phyloP scores from a whole-genome alignment of 2,888 invertebrate species.

The Lagria hirta region DNA sequence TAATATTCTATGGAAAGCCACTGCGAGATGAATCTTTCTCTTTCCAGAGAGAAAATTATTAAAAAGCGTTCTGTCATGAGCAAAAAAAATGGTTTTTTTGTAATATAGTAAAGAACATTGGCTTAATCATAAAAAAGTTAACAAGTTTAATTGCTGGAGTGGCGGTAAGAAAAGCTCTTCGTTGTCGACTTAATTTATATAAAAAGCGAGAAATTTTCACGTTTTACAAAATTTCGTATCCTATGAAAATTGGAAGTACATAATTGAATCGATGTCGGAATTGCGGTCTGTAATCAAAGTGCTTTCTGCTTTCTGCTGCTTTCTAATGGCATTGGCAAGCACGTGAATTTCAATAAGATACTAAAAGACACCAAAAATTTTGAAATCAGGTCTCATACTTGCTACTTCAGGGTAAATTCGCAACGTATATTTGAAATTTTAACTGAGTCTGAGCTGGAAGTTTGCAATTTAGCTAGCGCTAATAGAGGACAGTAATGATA shows the following conservation, averaged over 20 bases:
- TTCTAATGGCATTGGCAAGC: conserved; percentile 33
- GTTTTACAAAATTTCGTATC: conserved; percentile 38
- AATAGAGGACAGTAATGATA: no score
- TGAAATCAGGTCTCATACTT: conserved; percentile 25
- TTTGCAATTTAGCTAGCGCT: no score
- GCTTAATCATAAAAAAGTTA: no score
- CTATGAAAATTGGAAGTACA: conserved; percentile 38
- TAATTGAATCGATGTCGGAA: conserved; percentile 43
- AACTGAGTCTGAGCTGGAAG: no score
- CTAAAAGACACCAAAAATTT: conserved; percentile 25
- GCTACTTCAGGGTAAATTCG: conserved; percentile 2
- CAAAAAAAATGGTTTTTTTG: no score
- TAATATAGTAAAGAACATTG: no score
- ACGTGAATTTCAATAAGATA: conserved; percentile 38
- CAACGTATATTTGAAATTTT: no score
- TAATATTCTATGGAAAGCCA: no score
- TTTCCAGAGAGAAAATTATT: no score
- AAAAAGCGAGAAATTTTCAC: conserved; percentile 37
- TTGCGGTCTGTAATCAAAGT: conserved; percentile 43
- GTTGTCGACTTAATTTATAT: conserved; percentile 30
- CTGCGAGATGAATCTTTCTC: no score
- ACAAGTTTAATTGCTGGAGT: conserved; percentile 23
- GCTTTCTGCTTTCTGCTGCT: conserved; percentile 36
- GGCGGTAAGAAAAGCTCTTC: conserved; percentile 14
- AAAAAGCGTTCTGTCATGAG: no score